phyloP scores from a whole-genome alignment of 92 coral and sea anemone genomes.

The Diadumene lineata region DNA sequence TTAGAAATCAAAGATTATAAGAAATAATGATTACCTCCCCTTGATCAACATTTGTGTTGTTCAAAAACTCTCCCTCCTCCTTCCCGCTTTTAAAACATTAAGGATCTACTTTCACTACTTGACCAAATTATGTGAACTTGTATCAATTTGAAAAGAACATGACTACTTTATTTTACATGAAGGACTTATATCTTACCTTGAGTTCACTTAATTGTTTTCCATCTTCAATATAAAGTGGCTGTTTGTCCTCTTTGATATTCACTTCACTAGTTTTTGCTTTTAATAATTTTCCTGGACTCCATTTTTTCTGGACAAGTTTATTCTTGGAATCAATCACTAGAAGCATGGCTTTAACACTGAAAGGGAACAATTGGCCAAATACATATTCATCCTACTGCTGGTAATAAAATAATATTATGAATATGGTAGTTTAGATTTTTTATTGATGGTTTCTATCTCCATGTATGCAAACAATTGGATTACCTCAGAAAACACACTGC shows the following conservation, averaged over 20 bases:
- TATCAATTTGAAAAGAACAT: neutral
- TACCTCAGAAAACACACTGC: too few relatives aligned
- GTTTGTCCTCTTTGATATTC: conserved; percentile 43
- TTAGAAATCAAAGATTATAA: too few relatives aligned
- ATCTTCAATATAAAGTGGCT: conserved; percentile 35
- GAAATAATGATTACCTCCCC: too few relatives aligned
- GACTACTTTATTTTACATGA: too few relatives aligned
- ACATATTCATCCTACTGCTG: neutral
- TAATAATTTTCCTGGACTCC: conserved; percentile 44
- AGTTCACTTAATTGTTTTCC: conserved; percentile 45
- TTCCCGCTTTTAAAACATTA: too few relatives aligned
- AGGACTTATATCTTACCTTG: conserved; percentile 20
- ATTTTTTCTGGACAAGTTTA: conserved; percentile 64
- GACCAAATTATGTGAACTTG: too few relatives aligned
- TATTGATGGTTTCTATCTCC: too few relatives aligned
- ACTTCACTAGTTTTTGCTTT: conserved; percentile 21
- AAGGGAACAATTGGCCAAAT: neutral
- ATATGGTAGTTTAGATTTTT: too few relatives aligned
- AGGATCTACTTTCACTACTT: too few relatives aligned
- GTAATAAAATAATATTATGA: neutral
- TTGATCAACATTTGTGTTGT: too few relatives aligned
- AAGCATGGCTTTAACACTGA: conserved; percentile 91
- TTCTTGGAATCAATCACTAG: conserved; percentile 90
- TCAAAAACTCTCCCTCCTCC: too few relatives aligned
- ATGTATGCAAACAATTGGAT: too few relatives aligned